Base-by-base conservation (phyloP, 2,888 invertebrate genomes). In the Lasiommata megera region DNA sequence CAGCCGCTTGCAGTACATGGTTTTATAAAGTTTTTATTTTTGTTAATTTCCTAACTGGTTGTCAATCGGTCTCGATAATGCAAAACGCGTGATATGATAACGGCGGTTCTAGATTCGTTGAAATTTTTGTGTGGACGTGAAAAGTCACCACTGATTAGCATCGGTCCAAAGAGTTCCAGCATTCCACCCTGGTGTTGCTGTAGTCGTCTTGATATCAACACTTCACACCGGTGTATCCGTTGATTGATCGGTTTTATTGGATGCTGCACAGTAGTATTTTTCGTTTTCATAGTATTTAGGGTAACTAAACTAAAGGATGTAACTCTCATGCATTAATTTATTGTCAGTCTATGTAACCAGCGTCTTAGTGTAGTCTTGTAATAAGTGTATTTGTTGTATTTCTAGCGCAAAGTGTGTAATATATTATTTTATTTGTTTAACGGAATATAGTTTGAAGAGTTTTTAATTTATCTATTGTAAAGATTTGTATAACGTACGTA, bases 341-440 rank as follows among this genome's bases (percentile, higher is more conserved):
- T 84, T 80, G 76, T 78, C 76, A 69, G 70, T 77, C 71, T 73
- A 67, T 68, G 58, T 78, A 82, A 79, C 73, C 74, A 71, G 76
- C 72, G 69, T 71, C 67, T 75, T 86, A 82, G 83, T 71, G 72
- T 84, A 85, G 83, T 76, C n/a, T 77, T 80, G 78, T 81, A 73
- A 36, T 84, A 87, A 84, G 85, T 87, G 84, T 87, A 87, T 82
- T 79, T 78, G 80, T 82, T 85, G 74, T 82, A 82, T 74, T 72
- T 73, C 70, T 80, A 80, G 79, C 74, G 75, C 76, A 77, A 80
- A 82, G 73, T 74, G 71, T 87, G 80, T 85, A 82, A 80, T 81
- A 83, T 85, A 84, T 46, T 80, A 73, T 3, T 73, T 73, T 77
- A 66, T 77, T 75, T 66, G 71, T 74, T 67, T 71, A 72, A 74